A percentile compares a stretch with the other conserved stretches of the same genome.
phyloP scores from a whole-genome alignment of 2,113 vertebrate species.

The Anolis carolinensis region DNA sequence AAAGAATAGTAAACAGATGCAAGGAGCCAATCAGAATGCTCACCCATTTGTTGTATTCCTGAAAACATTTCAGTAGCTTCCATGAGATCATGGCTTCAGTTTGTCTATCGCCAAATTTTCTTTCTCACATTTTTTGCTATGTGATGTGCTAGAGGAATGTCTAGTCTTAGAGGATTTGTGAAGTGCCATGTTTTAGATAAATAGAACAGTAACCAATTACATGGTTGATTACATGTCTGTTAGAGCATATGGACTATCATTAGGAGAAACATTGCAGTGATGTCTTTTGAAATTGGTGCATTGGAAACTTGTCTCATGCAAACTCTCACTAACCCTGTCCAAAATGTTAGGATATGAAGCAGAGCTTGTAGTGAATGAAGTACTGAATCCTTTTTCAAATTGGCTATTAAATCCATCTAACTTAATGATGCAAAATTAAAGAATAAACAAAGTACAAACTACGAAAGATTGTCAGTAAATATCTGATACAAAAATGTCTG shows the following conservation, averaged over 20 bases:
- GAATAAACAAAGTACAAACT: not conserved
- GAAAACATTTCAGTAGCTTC: slow-evolving; percentile 33
- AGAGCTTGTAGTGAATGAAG: not conserved
- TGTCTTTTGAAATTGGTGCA: not conserved
- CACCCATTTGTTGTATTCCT: slow-evolving; percentile 2
- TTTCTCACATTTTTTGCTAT: not conserved
- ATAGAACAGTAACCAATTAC: slow-evolving; percentile 61
- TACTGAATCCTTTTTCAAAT: not conserved
- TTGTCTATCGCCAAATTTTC: slow-evolving; percentile 21
- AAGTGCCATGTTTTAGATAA: slow-evolving; percentile 50
- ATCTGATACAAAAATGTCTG: not conserved
- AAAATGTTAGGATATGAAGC: not conserved
- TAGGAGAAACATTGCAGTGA: slow-evolving; percentile 46
- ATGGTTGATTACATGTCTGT: slow-evolving; percentile 61
- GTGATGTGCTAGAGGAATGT: slow-evolving; percentile 34
- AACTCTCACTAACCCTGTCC: not conserved
- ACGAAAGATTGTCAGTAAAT: not conserved
- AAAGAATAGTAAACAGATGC: too few relatives aligned
- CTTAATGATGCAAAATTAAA: not conserved
- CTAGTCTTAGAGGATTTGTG: slow-evolving; percentile 42
- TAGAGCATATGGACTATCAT: slow-evolving; percentile 46
- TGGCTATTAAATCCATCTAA: not conserved
- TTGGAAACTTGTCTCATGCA: not conserved
- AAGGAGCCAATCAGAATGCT: not conserved
- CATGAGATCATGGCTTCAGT: slow-evolving; percentile 48